Percentiles rank a stretch among this genome's conserved stretches.
Conservation (phyloP, 2,113 vertebrate species). For the Glareola pratincola region DNA sequence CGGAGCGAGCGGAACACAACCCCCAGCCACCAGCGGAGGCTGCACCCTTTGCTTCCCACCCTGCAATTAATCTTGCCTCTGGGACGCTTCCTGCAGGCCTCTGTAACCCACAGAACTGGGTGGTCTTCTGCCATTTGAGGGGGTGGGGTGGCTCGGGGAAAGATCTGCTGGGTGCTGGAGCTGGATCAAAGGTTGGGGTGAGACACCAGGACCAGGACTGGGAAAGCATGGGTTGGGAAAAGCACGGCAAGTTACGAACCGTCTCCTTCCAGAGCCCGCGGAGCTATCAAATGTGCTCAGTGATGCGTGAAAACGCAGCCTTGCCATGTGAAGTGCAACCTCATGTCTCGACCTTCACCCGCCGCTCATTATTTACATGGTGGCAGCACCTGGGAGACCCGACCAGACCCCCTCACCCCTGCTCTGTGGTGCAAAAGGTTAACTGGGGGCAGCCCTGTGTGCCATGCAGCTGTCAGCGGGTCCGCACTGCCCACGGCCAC, state of each 20-base stretch:
- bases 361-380: not conserved
- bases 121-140: not conserved
- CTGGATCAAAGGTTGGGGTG: not conserved
- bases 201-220: not conserved
- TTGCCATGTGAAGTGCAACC: not conserved
- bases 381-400: not conserved
- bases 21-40: not conserved
- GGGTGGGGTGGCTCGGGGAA: not conserved
- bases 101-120: not conserved
- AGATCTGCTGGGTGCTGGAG: not conserved
- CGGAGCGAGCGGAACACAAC: fast-evolving
- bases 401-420: not conserved
- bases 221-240: not conserved
- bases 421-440: not conserved
- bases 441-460: fast-evolving
- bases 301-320: not conserved
- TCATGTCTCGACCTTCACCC: not conserved
- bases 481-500: fast-evolving
- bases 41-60: not conserved
- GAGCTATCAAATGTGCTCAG: not conserved
- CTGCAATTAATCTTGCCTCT: not conserved
- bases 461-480: fast-evolving
- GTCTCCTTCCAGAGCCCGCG: not conserved
- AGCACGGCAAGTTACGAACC: not conserved
- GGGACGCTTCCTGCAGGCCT: not conserved